phyloP scores from a whole-genome alignment of 2,888 invertebrate species.

The Mythimna lalbum region DNA sequence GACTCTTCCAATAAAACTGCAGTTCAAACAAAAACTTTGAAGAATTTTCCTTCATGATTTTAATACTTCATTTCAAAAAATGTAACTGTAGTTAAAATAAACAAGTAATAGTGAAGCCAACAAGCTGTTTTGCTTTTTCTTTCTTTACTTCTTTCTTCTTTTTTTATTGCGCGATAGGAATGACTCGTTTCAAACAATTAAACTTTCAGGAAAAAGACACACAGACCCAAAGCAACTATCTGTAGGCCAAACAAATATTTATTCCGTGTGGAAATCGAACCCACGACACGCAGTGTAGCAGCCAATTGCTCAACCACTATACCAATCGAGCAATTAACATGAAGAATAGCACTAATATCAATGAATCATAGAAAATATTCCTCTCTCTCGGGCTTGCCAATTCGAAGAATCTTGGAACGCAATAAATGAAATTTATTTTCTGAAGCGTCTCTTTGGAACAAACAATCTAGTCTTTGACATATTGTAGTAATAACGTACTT shows the following conservation, averaged over 20 bases:
- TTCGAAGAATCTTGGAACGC: not conserved
- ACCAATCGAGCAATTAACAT: not conserved
- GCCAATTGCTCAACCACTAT: no score
- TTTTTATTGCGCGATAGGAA: no score
- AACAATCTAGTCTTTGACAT: slow-evolving; percentile 31
- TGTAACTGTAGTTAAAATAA: not conserved
- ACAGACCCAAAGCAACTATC: no score
- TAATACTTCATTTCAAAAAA: not conserved
- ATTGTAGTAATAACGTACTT: slow-evolving; percentile 22
- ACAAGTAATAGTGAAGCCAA: not conserved
- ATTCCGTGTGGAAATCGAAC: no score
- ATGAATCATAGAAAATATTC: slow-evolving; percentile 15
- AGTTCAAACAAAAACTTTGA: slow-evolving; percentile 20
- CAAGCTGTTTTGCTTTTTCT: not conserved
- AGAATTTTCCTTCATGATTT: slow-evolving; percentile 3
- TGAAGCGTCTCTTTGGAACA: slow-evolving; percentile 1
- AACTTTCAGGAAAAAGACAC: no score
- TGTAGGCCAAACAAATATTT: no score
- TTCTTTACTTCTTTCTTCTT: no score
- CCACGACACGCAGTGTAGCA: no score
- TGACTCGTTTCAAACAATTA: no score
- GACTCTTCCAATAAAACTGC: slow-evolving; percentile 44
- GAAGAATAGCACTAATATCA: slow-evolving; percentile 1
- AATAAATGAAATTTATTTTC: slow-evolving; percentile 13
- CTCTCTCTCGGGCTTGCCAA: slow-evolving; percentile 3